Evolutionary conservation across 2,113 vertebrate genomes (phyloP).

Genomic region (Tringa solitaria): DNA sequence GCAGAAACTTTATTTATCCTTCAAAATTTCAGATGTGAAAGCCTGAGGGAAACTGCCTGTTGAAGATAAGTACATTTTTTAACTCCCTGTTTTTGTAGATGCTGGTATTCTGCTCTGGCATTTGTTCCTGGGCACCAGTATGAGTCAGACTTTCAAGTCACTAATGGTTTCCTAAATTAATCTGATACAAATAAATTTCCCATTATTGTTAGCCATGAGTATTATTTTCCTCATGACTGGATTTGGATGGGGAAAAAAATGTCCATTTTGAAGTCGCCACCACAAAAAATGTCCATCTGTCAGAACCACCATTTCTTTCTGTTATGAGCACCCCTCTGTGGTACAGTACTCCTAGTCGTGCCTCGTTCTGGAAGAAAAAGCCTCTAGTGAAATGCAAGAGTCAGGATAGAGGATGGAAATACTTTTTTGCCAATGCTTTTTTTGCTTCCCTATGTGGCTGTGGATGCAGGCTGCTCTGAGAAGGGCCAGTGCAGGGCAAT

Average conservation of each 20-base stretch:
- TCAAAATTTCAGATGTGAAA: not conserved
- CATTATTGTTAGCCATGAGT: not conserved
- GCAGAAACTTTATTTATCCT: not conserved
- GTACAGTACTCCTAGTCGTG: not conserved
- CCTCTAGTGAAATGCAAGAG: not conserved
- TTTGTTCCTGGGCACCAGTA: not conserved
- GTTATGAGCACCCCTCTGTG: not conserved
- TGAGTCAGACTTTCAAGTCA: slow-evolving; percentile 15
- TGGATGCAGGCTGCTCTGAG: not conserved
- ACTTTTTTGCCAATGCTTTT: not conserved
- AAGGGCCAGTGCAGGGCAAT: not conserved
- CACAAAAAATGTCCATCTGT: not conserved
- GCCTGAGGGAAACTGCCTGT: not conserved
- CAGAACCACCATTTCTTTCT: not conserved
- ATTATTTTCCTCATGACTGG: not conserved
- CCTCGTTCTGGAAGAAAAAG: not conserved
- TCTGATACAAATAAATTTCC: not conserved
- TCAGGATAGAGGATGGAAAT: not conserved
- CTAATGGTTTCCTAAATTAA: slow-evolving; percentile 10
- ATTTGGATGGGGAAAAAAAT: not conserved
- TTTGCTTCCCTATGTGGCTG: not conserved
- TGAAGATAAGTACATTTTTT: not conserved
- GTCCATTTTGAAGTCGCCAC: not conserved
- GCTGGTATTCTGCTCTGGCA: not conserved
- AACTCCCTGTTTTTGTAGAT: not conserved